Evolutionary conservation across 2,888 invertebrate species (phyloP).

Genomic region (Heterodera filipjevi): DNA sequence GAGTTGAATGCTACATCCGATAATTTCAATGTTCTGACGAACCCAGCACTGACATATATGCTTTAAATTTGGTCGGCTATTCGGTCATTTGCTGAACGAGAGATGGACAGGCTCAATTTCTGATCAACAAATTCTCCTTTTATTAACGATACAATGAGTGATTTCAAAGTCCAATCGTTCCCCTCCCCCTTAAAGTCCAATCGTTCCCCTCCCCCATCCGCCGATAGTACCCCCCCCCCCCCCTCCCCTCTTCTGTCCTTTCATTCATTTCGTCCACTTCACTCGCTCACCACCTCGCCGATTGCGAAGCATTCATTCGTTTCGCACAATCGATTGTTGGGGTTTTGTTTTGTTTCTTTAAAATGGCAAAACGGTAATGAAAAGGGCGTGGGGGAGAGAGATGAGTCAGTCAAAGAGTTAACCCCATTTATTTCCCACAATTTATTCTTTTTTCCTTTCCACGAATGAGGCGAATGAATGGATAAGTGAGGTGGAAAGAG

Average conservation of each 20-base stretch:
- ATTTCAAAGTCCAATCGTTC: neutral
- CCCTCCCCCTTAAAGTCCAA: neutral
- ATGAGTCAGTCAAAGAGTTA: neutral
- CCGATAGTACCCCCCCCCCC: neutral
- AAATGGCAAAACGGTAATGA: slow-evolving; percentile 7
- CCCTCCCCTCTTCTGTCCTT: neutral
- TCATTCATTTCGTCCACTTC: slow-evolving; percentile 1
- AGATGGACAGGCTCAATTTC: too few species aligned
- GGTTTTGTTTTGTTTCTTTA: neutral
- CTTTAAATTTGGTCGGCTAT: neutral
- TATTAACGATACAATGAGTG: neutral
- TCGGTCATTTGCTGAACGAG: neutral
- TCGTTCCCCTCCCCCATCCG: neutral
- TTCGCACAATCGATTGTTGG: neutral
- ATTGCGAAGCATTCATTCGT: neutral
- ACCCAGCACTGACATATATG: too few species aligned
- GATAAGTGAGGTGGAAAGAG: neutral
- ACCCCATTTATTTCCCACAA: neutral
- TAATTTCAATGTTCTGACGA: too few species aligned
- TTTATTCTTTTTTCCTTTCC: neutral
- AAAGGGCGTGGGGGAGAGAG: neutral
- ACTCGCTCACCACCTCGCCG: neutral
- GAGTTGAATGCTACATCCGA: too few species aligned
- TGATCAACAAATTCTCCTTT: too few species aligned
- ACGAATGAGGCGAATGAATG: slow-evolving; percentile 8